Evolutionary conservation across 2,113 vertebrate genomes (phyloP).

Genomic region (Rhinopithecus roxellana): DNA sequence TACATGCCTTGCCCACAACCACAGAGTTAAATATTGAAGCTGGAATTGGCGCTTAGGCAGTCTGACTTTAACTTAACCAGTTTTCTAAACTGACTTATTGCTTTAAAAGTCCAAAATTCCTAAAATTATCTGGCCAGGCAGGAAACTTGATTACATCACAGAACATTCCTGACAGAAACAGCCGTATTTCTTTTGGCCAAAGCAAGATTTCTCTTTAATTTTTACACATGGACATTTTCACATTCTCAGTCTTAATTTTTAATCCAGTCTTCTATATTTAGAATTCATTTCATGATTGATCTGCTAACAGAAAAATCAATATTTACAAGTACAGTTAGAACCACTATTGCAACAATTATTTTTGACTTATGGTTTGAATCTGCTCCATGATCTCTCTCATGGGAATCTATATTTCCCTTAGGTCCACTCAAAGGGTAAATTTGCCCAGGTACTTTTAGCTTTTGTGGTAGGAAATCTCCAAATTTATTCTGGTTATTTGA

Average conservation of each 20-base stretch:
- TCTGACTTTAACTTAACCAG: not conserved
- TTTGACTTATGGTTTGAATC: not conserved
- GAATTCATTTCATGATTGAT: slow-evolving; percentile 2
- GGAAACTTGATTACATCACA: not conserved
- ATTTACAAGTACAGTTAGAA: not conserved
- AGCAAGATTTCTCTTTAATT: slow-evolving; percentile 16
- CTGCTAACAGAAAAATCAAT: not conserved
- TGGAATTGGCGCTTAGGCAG: not conserved
- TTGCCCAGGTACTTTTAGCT: not conserved
- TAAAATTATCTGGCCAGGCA: not conserved
- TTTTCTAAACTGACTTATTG: not conserved
- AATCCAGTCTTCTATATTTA: not conserved
- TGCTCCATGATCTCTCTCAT: not conserved
- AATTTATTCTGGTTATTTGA: not conserved
- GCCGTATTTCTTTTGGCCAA: not conserved
- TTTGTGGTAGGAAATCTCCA: not conserved
- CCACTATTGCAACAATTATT: not conserved
- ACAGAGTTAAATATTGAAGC: not conserved
- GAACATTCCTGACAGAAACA: not conserved
- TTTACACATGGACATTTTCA: not conserved
- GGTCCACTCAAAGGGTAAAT: not conserved
- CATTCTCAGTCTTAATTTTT: not conserved
- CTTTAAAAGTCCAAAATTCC: not conserved
- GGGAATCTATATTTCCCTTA: not conserved
- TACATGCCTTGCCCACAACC: not conserved